Evolutionary conservation across 1,140 invertebrate species (phyloP).

Genomic region (Formica exsecta): DNA sequence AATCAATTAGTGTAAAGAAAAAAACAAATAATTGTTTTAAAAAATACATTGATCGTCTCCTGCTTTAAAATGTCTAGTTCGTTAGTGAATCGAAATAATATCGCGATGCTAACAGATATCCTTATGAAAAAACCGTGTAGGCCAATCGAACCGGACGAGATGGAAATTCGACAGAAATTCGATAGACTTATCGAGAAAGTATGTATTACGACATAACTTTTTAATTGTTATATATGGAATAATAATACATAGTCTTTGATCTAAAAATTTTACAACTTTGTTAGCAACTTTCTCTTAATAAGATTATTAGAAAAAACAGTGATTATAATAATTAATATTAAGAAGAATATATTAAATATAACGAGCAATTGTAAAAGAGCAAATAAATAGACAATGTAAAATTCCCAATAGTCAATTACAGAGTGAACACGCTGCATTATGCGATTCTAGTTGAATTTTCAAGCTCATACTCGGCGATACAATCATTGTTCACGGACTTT

Average conservation of each 20-base stretch:
- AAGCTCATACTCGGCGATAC: too few relatives aligned
- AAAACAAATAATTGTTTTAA: too few relatives aligned
- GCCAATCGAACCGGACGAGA: slow-evolving; percentile 54
- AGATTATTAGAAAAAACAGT: background rate
- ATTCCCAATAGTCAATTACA: slow-evolving; percentile 7
- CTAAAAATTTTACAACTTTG: background rate
- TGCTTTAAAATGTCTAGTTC: slow-evolving; percentile 45
- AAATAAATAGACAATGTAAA: slow-evolving; percentile 17
- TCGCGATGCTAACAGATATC: slow-evolving; percentile 50
- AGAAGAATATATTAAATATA: background rate
- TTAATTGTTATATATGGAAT: background rate
- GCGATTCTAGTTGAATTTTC: background rate
- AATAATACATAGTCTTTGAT: background rate
- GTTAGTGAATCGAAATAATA: slow-evolving; percentile 35
- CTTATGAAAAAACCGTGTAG: slow-evolving; percentile 5
- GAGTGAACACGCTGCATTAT: slow-evolving; percentile 18
- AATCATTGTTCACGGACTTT: background rate
- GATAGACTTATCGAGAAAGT: slow-evolving; percentile 48
- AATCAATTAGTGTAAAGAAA: too few relatives aligned
- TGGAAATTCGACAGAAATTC: slow-evolving; percentile 53
- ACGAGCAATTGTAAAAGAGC: background rate
- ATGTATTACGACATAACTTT: background rate
- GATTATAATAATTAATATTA: background rate
- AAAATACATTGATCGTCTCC: slow-evolving; percentile 40
- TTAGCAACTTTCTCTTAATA: background rate